These are phyloP conservation scores for Solea senegalensis DNA, from an alignment of 2,113 vertebrate genomes.

Conservation along the genomic window DNA sequence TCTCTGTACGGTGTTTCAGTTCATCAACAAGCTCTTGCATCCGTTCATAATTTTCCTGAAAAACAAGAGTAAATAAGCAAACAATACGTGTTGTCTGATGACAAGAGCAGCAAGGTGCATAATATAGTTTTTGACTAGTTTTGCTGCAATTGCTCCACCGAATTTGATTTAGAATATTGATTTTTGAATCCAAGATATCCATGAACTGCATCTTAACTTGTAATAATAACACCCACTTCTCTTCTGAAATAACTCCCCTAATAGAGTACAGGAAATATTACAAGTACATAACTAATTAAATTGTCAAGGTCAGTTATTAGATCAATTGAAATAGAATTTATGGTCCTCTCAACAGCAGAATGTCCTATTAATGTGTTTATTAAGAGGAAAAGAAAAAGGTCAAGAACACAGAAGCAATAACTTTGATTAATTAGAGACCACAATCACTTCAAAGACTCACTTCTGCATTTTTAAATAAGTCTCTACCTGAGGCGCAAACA, in stretches of 20 bases:
- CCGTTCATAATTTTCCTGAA: conserved; percentile 94
- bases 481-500: neutral
- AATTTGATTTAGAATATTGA: no score
- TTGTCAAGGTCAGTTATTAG: neutral
- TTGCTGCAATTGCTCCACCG: no score
- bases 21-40: conserved; percentile 90
- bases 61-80: neutral
- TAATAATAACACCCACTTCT: neutral
- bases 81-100: neutral
- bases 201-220: neutral
- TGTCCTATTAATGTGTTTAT: neutral
- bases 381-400: neutral
- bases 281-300: neutral
- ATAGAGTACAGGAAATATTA: neutral
- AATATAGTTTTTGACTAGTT: no score
- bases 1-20: conserved; percentile 85
- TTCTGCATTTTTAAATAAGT: neutral
- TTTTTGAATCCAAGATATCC: no score
- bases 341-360: neutral
- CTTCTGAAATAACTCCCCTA: fast-evolving
- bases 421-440: neutral
- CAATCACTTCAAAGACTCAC: neutral
- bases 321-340: neutral
- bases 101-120: no score
- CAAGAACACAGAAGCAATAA: neutral